Evolutionary conservation across 2,113 vertebrate species (phyloP).

Genomic region (Vimba vimba): DNA sequence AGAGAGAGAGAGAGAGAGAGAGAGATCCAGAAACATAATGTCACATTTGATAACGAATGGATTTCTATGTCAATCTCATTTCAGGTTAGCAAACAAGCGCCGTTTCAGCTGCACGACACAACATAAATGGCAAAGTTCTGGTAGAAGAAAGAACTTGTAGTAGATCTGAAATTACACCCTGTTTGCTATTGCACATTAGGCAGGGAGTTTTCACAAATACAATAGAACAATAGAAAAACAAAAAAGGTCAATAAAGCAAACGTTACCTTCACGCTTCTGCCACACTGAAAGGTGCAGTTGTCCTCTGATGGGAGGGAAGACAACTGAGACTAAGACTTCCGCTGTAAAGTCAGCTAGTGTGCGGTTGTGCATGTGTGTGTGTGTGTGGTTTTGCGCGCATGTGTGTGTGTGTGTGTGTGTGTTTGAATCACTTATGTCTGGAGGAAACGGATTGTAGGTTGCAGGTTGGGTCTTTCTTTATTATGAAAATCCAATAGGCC

Average conservation of each 20-base stretch:
- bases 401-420: slow-evolving; percentile 36
- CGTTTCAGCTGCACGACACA: not conserved
- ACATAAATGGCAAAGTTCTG: not conserved
- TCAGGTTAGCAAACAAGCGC: not conserved
- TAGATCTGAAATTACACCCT: not conserved
- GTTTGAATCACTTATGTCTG: not conserved
- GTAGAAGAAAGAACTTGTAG: not conserved
- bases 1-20: not conserved
- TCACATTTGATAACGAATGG: not conserved
- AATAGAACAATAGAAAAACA: not conserved
- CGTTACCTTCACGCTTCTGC: slow-evolving; percentile 44
- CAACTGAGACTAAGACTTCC: slow-evolving; percentile 56
- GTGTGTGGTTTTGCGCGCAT: not conserved
- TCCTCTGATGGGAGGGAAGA: slow-evolving; percentile 42
- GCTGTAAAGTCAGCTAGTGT: slow-evolving; percentile 35
- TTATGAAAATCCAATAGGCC: not conserved
- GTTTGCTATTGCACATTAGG: not conserved
- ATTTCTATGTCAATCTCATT: not conserved
- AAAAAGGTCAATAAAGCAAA: not conserved
- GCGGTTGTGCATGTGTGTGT: slow-evolving; percentile 3
- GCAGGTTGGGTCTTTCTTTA: not conserved
- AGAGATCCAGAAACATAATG: not conserved
- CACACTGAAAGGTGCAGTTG: slow-evolving; percentile 35
- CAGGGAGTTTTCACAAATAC: not conserved
- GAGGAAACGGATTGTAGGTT: not conserved